phyloP scores from a whole-genome alignment of 2,888 invertebrate species.

The Poecilus cupreus region DNA sequence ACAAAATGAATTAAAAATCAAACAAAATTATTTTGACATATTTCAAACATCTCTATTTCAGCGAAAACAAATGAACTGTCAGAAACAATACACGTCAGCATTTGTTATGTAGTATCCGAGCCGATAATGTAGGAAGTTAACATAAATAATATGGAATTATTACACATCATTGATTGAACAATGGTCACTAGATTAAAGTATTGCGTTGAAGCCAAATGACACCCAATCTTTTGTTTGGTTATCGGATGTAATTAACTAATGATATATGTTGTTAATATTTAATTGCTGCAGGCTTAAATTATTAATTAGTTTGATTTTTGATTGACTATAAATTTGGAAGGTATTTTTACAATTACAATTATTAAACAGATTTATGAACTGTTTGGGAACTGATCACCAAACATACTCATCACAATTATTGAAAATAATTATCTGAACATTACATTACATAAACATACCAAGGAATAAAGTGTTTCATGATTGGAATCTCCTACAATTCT shows the following conservation, averaged over 20 bases:
- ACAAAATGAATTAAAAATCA: not conserved
- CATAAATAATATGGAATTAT: slow-evolving; percentile 9
- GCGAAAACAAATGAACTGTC: slow-evolving; percentile 3
- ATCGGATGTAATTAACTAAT: not conserved
- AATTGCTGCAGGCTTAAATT: not conserved
- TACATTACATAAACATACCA: too few relatives aligned
- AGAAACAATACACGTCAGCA: not conserved
- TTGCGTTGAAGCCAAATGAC: not conserved
- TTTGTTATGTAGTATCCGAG: not conserved
- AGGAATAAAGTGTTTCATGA: too few relatives aligned
- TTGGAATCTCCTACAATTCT: too few relatives aligned
- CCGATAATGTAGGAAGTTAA: not conserved
- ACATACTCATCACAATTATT: too few relatives aligned
- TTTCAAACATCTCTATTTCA: not conserved
- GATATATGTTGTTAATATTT: not conserved
- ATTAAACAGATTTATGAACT: too few relatives aligned
- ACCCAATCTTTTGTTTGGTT: not conserved
- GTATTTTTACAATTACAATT: too few relatives aligned
- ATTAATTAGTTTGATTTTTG: not conserved
- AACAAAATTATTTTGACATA: not conserved
- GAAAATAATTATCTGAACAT: too few relatives aligned
- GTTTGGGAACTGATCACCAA: too few relatives aligned
- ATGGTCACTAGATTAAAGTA: not conserved
- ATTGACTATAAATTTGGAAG: not conserved
- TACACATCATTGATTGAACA: not conserved